These are phyloP conservation scores for Oryzias celebensis DNA, from an alignment of 2,113 vertebrate genomes.

Conservation along the genomic window DNA sequence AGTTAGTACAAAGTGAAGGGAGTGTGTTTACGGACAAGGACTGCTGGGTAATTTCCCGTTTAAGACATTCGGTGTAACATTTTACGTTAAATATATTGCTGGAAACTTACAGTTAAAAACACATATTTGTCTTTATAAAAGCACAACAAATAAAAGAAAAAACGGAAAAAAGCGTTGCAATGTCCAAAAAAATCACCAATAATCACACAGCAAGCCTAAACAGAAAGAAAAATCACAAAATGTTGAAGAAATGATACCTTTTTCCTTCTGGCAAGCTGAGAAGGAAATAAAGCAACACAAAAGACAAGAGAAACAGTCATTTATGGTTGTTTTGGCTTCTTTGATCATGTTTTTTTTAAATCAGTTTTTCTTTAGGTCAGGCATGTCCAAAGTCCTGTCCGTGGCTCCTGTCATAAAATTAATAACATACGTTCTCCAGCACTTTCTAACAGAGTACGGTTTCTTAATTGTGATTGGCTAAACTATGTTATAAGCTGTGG, in stretches of 20 bases:
- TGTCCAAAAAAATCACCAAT: slow-evolving; percentile 7
- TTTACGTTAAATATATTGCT: too few species aligned
- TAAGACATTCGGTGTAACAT: too few species aligned
- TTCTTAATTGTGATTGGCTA: too few species aligned
- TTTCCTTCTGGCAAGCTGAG: slow-evolving; percentile 48
- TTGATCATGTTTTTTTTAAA: not conserved
- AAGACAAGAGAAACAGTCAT: slow-evolving; percentile 28
- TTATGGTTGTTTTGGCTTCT: not conserved
- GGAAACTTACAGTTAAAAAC: not conserved
- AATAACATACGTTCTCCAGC: too few species aligned
- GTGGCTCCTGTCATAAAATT: too few species aligned
- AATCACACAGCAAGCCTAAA: slow-evolving; percentile 36
- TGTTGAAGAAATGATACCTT: slow-evolving; percentile 63
- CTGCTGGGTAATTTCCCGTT: not conserved
- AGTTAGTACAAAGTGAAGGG: slow-evolving; percentile 24
- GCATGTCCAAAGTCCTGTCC: not conserved
- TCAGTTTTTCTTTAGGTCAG: not conserved
- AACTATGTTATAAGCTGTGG: too few species aligned
- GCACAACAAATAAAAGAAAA: not conserved
- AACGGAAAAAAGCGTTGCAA: not conserved
- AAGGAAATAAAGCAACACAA: slow-evolving; percentile 35
- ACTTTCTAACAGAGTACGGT: too few species aligned
- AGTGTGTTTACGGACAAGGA: not conserved
- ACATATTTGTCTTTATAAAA: not conserved
- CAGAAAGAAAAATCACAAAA: slow-evolving; percentile 11